A percentile compares a stretch with the other conserved stretches of the same genome.
Evolutionary conservation across 2,888 invertebrate species (phyloP).

Genomic region (Lepidochitona cinerea): DNA sequence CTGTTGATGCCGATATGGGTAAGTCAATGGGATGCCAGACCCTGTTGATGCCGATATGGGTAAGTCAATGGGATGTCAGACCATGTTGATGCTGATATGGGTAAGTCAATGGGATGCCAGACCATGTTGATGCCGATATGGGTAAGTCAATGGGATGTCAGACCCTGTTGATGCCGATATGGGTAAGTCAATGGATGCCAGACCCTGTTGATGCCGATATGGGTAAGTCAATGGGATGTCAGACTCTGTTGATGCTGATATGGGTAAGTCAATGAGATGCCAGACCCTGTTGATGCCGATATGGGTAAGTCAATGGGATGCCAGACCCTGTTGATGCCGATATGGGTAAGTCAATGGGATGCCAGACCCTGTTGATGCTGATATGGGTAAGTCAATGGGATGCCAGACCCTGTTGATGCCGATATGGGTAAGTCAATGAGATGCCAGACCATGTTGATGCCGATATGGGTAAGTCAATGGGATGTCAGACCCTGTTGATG

Average conservation of each 20-base stretch:
- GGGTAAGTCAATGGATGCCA: no score
- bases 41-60: no score
- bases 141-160: no score
- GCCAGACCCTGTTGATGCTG: conserved; percentile 94
- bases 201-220: no score
- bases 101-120: no score
- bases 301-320: background rate
- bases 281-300: background rate
- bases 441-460: conserved; percentile 72
- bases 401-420: background rate
- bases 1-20: no score
- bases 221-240: no score
- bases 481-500: background rate
- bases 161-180: no score
- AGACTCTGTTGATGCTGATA: conserved; percentile 92
- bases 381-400: conserved; percentile 72
- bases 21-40: no score
- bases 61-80: no score
- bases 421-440: conserved; percentile 63
- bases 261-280: conserved; percentile 69
- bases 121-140: no score
- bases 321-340: background rate
- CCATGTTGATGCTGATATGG: no score
- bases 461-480: background rate
- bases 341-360: conserved; percentile 71